Conservation (phyloP, 2,797 vertebrate genomes). For the Cuculus canorus region DNA sequence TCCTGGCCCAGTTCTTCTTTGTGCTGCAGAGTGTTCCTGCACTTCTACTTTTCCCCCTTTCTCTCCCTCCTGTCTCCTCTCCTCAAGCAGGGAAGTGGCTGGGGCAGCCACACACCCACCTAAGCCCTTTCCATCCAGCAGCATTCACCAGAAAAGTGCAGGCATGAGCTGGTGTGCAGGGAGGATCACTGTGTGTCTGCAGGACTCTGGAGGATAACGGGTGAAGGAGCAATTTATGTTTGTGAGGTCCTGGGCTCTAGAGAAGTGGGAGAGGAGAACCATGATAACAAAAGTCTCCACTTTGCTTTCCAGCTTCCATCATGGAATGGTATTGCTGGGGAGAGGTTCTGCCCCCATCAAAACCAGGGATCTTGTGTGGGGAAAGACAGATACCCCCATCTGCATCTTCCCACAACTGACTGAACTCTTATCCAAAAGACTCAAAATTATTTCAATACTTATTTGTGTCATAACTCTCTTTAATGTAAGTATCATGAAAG, state of each 20-base stretch:
- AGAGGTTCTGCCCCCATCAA: neutral
- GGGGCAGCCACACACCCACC: fast-evolving
- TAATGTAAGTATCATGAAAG: neutral
- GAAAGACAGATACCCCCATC: neutral
- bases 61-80: neutral
- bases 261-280: neutral
- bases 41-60: neutral
- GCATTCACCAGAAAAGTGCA: neutral
- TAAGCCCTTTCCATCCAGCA: neutral
- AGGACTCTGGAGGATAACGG: neutral
- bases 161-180: neutral
- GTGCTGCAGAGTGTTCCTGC: neutral
- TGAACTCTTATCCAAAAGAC: neutral
- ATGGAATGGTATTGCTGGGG: neutral
- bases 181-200: neutral
- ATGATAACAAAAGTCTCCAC: neutral
- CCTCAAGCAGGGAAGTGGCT: neutral
- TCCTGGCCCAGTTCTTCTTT: neutral
- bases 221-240: neutral
- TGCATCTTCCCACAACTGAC: neutral
- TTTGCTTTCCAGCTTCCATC: neutral
- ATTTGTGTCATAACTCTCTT: neutral
- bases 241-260: neutral
- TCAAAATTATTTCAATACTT: neutral
- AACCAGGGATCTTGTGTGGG: neutral